Percentiles rank a stretch among this genome's conserved stretches.
These are phyloP conservation scores for Leistus spinibarbis DNA, from an alignment of 2,888 invertebrate genomes.

Conservation along the genomic window DNA sequence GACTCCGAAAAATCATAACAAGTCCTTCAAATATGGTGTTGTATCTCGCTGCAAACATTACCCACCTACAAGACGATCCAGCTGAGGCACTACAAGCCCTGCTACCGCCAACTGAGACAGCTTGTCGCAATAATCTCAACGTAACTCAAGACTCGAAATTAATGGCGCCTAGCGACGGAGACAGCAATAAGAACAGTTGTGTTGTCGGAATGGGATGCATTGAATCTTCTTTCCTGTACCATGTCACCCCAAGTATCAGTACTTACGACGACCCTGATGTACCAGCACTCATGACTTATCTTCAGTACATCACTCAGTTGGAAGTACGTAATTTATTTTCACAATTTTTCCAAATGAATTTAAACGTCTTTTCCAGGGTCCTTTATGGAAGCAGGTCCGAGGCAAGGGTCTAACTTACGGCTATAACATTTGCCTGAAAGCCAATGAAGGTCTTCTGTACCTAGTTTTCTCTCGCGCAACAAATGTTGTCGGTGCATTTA, in stretches of 20 bases:
- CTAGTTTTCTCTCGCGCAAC: conserved; percentile 78
- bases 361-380: conserved; percentile 66
- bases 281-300: conserved; percentile 76
- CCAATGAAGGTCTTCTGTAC: conserved; percentile 72
- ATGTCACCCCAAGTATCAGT: conserved; percentile 69
- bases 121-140: conserved; percentile 50
- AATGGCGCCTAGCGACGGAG: conserved; percentile 52
- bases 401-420: conserved; percentile 86
- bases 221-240: conserved; percentile 77
- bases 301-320: conserved; percentile 85
- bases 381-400: conserved; percentile 86
- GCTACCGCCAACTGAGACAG: conserved; percentile 34
- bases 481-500: conserved; percentile 79
- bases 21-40: conserved; percentile 67
- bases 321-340: conserved; percentile 63
- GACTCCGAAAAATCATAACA: conserved; percentile 65
- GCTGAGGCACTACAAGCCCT: conserved; percentile 51
- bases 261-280: conserved; percentile 68
- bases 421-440: conserved; percentile 69
- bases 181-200: conserved; percentile 62
- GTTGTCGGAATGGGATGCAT: conserved; percentile 81
- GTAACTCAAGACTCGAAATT: conserved; percentile 59
- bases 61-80: conserved; percentile 63
- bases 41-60: conserved; percentile 75
- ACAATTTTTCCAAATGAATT: background rate